A percentile compares a stretch with the other conserved stretches of the same genome.
Conservation (phyloP, 23 tunicate species). For the Botrylloides violaceus region DNA sequence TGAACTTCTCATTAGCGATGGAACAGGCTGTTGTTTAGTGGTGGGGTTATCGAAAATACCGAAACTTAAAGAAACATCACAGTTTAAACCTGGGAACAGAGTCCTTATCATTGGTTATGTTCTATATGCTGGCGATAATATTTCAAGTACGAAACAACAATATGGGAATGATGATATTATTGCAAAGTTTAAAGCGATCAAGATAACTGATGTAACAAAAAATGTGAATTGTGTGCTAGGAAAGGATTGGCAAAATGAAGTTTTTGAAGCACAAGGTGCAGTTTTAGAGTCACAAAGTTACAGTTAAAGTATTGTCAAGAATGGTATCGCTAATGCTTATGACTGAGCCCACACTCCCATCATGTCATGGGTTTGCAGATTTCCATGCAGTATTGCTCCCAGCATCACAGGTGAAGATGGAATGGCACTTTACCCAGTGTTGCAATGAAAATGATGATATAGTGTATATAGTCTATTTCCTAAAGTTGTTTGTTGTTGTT, state of each 20-base stretch:
- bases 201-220: constrained; percentile 29
- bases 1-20: constrained; percentile 34
- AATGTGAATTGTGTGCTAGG: constrained; percentile 30
- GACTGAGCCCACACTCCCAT: too few relatives aligned
- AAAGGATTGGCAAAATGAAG: constrained; percentile 35
- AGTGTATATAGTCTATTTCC: too few relatives aligned
- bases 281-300: not conserved
- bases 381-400: too few relatives aligned
- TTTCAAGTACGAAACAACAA: not conserved
- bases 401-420: too few relatives aligned
- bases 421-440: too few relatives aligned
- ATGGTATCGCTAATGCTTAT: too few relatives aligned
- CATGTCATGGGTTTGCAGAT: too few relatives aligned
- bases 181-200: constrained; percentile 43
- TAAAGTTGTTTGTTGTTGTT: too few relatives aligned
- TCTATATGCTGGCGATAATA: constrained; percentile 6
- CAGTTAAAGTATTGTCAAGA: not conserved
- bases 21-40: constrained; percentile 35
- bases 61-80: not conserved
- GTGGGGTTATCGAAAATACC: constrained; percentile 55
- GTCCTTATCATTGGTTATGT: constrained; percentile 50
- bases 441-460: too few relatives aligned
- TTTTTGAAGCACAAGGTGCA: constrained; percentile 38
- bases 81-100: constrained; percentile 7
- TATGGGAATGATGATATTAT: not conserved